Conservation (phyloP, 2,888 invertebrate genomes). For the Plutella xylostella region DNA sequence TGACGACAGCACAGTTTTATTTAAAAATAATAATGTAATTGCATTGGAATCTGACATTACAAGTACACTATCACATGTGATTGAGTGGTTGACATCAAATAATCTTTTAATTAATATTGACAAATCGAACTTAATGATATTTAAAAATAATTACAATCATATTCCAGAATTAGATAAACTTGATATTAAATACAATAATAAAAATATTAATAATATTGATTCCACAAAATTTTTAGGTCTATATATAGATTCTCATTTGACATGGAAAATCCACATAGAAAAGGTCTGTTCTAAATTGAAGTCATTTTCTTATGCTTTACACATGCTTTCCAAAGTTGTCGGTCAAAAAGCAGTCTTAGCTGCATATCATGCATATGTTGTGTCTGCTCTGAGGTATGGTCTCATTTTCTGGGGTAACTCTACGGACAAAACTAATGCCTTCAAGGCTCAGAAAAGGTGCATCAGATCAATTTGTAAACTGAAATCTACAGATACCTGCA, state of each 20-base stretch:
- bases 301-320: slow-evolving; percentile 1
- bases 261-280: slow-evolving; percentile 4
- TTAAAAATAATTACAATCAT: too few species aligned
- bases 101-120: neutral
- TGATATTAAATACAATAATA: neutral
- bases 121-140: slow-evolving; percentile 1
- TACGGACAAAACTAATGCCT: neutral
- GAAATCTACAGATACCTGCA: neutral
- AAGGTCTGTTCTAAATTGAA: neutral
- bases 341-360: neutral
- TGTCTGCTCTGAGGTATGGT: slow-evolving; percentile 5
- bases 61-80: neutral
- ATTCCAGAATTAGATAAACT: neutral
- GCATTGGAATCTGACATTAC: neutral
- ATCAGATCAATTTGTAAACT: slow-evolving; percentile 5
- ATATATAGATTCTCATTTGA: neutral
- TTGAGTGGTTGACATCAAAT: neutral
- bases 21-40: neutral
- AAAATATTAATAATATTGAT: neutral
- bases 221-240: slow-evolving; percentile 1
- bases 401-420: slow-evolving; percentile 6
- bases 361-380: slow-evolving; percentile 7
- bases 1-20: neutral
- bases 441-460: neutral
- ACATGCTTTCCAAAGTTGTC: slow-evolving; percentile 4